A percentile compares a stretch with the other conserved stretches of the same genome.
Evolutionary conservation across 2,888 invertebrate genomes (phyloP).

Genomic region (Morpho achilles): DNA sequence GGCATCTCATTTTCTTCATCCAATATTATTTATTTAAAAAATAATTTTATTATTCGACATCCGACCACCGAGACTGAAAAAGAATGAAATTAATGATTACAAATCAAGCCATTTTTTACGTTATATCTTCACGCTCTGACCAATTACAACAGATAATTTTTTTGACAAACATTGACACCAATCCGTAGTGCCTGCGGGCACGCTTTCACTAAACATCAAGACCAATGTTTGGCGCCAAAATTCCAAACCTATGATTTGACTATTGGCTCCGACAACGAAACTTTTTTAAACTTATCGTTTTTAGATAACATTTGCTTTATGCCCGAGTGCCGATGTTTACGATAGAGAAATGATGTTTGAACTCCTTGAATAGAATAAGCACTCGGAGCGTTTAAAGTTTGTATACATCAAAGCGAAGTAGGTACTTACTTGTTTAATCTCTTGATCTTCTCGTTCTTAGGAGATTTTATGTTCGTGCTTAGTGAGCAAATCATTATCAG

Average conservation of each 20-base stretch:
- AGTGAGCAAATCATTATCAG: slow-evolving; percentile 47
- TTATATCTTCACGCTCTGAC: slow-evolving; percentile 4
- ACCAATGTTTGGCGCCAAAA: slow-evolving; percentile 62
- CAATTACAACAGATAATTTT: slow-evolving; percentile 11
- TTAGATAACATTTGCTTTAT: slow-evolving; percentile 14
- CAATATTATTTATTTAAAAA: too few relatives aligned
- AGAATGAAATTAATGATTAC: slow-evolving; percentile 20
- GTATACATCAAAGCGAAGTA: slow-evolving; percentile 27
- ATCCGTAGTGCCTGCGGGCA: slow-evolving; percentile 47
- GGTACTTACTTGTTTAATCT: slow-evolving; percentile 34
- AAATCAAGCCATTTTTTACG: slow-evolving; percentile 17
- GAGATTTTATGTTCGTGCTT: slow-evolving; percentile 39
- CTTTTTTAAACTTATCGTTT: slow-evolving; percentile 23
- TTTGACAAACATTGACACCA: slow-evolving; percentile 45
- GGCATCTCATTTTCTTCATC: too few relatives aligned
- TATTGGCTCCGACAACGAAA: slow-evolving; percentile 25
- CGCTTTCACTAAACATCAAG: slow-evolving; percentile 55
- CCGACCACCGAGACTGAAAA: slow-evolving; percentile 8
- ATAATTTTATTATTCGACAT: neutral
- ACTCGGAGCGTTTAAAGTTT: slow-evolving; percentile 17
- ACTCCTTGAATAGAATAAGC: slow-evolving; percentile 13
- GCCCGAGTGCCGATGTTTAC: slow-evolving; percentile 14
- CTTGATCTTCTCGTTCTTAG: slow-evolving; percentile 37
- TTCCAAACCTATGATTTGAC: slow-evolving; percentile 53
- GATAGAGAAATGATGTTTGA: slow-evolving; percentile 15